These are phyloP conservation scores for Sinella curviseta DNA, from an alignment of 1,140 invertebrate species.

Conservation along the genomic window DNA sequence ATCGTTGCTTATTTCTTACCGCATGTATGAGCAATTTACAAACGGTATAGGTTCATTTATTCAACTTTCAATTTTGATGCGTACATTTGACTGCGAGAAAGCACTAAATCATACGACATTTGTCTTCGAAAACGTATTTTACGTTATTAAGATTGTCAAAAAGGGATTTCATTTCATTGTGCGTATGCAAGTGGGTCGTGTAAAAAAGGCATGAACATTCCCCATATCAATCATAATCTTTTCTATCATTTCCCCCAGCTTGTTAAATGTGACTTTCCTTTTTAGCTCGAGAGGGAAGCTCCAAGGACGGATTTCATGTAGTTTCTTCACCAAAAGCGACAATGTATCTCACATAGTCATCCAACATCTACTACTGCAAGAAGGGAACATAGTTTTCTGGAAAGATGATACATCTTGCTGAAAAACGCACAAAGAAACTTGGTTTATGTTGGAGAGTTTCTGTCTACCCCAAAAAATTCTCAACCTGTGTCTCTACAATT, in stretches of 20 bases:
- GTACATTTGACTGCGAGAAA: neutral
- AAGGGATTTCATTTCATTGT: neutral
- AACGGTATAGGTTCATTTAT: too few species aligned
- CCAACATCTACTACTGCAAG: too few species aligned
- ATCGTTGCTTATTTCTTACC: too few species aligned
- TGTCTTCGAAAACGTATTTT: constrained; percentile 5
- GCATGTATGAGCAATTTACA: too few species aligned
- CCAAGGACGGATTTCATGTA: neutral
- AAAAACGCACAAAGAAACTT: too few species aligned
- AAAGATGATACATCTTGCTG: too few species aligned
- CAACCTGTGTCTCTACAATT: neutral
- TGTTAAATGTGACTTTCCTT: neutral
- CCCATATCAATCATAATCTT: neutral
- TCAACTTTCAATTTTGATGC: too few species aligned
- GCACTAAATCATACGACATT: constrained; percentile 1
- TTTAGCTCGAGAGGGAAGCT: neutral
- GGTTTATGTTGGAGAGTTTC: too few species aligned
- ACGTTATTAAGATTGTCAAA: neutral
- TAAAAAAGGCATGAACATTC: neutral
- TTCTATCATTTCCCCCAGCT: neutral
- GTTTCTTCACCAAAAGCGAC: neutral
- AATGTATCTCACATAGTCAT: neutral
- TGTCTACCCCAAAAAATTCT: neutral
- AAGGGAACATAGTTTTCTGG: too few species aligned
- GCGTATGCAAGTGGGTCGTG: neutral